Percentiles rank a stretch among this genome's conserved stretches.
These are phyloP conservation scores for human DNA, from an alignment of 2,113 vertebrate species.

Conservation along the genomic window GRCh38 chr9:103568501-103569000, in stretches of 20 bases:
- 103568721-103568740: background rate
- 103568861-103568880: background rate
- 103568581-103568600: background rate
- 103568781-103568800: background rate
- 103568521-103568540: background rate
- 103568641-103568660: background rate
- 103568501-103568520: background rate
- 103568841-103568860: background rate
- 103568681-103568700: background rate
- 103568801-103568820: background rate
- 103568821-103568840: background rate
- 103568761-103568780: background rate
- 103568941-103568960: background rate
- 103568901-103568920: background rate
- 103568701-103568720: background rate
- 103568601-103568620: background rate
- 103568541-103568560: background rate
- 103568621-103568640: background rate
- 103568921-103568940: background rate
- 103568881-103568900: background rate
- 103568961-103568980: too few species aligned
- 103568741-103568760: background rate
- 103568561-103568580: background rate
- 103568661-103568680: background rate
- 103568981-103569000: too few species aligned